Percentiles rank a stretch among this genome's conserved stretches.
Evolutionary conservation across 2,888 invertebrate species (phyloP).

Genomic region (Onthophagus sagittarius): DNA sequence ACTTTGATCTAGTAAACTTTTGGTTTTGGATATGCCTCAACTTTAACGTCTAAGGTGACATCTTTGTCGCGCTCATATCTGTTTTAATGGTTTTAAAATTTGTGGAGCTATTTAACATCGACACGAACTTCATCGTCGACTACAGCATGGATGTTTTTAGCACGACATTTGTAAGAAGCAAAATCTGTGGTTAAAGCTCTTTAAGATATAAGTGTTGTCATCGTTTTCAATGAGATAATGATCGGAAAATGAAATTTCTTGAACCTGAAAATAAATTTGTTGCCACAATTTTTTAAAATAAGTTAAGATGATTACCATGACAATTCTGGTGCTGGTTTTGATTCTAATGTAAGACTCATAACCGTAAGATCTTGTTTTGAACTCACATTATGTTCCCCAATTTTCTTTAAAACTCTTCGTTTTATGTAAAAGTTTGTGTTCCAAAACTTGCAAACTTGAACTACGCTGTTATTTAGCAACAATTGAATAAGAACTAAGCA

Average conservation of each 20-base stretch:
- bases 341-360: slow-evolving; percentile 71
- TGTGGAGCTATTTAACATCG: slow-evolving; percentile 70
- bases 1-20: slow-evolving; percentile 72
- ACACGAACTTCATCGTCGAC: slow-evolving; percentile 70
- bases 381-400: slow-evolving; percentile 65
- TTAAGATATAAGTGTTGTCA: slow-evolving; percentile 70
- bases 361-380: slow-evolving; percentile 74
- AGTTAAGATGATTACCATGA: slow-evolving; percentile 61
- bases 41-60: slow-evolving; percentile 73
- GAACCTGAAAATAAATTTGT: slow-evolving; percentile 52
- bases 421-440: slow-evolving; percentile 80
- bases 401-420: slow-evolving; percentile 66
- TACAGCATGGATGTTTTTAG: slow-evolving; percentile 77
- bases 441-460: slow-evolving; percentile 89
- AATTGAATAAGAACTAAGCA: slow-evolving; percentile 79
- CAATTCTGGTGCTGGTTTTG: slow-evolving; percentile 78
- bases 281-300: not conserved
- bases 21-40: slow-evolving; percentile 83
- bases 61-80: slow-evolving; percentile 70
- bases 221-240: slow-evolving; percentile 65
- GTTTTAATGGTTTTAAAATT: slow-evolving; percentile 62
- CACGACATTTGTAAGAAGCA: slow-evolving; percentile 72
- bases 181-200: slow-evolving; percentile 72
- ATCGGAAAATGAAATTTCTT: slow-evolving; percentile 67
- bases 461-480: slow-evolving; percentile 81